Base-by-base conservation (phyloP, 2,888 invertebrate species). In the Caenorhabditis afra region DNA sequence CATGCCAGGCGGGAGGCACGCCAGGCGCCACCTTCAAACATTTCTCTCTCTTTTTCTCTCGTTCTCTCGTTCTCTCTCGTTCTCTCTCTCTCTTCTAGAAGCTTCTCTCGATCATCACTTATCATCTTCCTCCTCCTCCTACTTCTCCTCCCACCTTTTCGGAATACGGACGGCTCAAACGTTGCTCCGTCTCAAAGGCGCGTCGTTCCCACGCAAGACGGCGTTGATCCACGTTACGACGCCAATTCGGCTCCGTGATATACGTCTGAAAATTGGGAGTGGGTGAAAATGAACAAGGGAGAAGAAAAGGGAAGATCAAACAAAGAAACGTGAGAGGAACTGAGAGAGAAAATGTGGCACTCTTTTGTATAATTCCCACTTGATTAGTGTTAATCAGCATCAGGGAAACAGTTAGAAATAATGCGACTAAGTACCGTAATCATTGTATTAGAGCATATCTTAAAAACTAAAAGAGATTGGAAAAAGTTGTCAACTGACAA, bases 211-310 rank as follows among this genome's bases (percentile, higher is more conserved):
- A 89, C 11, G 86, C 86, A 45, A 83, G 76, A 39, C 85, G 83
- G 35, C 89, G 81, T 44, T 87, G 81, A 55, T 86, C 79, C 4
- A 88, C 88, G 45, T 82, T 86, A 1, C 86, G 79, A 29, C 86
- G 81, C 89, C 89, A 89, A 57, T 89, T 87, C 11, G 89, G 89
- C 52, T 88, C 88, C 20, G 80, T 80, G 44, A 78, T 78, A 75
- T 85, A 86, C n/a, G 87, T 81, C 87, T 89, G 82, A 70, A 86
- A 70, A 23, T 41, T 14, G 12, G 18, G 29, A 29, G 3, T 12
- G 12, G 23, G 22, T 58, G 18, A 35, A 16, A 35, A 7, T 22
- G 4, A 16, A 18, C n/a, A n/a, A n/a, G n/a, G n/a, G n/a, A 45
- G 20, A 22, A 18, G 3, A 37, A 23, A 49, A 52, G 12, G 52